Percentiles rank a stretch among this genome's conserved stretches.
phyloP scores from a whole-genome alignment of 1,140 invertebrate genomes.

The Armadillidium nasatum region DNA sequence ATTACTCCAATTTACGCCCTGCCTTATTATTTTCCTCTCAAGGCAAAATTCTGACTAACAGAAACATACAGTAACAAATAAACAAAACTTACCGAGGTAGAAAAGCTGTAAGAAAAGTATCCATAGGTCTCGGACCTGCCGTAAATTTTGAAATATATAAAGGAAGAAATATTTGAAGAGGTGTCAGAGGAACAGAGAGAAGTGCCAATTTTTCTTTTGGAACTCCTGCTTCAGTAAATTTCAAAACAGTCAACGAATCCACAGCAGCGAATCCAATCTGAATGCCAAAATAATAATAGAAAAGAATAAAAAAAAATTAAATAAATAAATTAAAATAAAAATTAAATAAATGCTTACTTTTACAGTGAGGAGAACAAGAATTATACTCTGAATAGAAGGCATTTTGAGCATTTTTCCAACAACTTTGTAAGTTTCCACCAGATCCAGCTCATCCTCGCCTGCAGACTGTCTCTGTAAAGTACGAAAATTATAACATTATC shows the following conservation, averaged over 20 bases:
- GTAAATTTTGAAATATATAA: slow-evolving; percentile 83
- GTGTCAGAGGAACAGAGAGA: slow-evolving; percentile 84
- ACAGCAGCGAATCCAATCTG: slow-evolving; percentile 93
- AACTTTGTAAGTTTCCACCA: slow-evolving; percentile 76
- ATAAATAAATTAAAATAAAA: background rate
- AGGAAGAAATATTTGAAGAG: slow-evolving; percentile 82
- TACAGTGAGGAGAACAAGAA: slow-evolving; percentile 40
- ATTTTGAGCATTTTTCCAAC: slow-evolving; percentile 79
- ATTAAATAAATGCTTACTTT: slow-evolving; percentile 28
- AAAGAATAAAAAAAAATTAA: background rate
- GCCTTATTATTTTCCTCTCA: too few relatives aligned
- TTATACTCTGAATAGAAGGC: slow-evolving; percentile 61
- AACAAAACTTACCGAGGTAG: slow-evolving; percentile 63
- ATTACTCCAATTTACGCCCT: too few relatives aligned
- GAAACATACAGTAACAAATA: background rate
- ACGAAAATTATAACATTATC: background rate
- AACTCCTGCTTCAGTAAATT: slow-evolving; percentile 90
- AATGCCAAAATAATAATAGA: slow-evolving; percentile 6
- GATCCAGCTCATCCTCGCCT: slow-evolving; percentile 54
- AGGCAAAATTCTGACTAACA: too few relatives aligned
- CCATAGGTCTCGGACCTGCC: slow-evolving; percentile 77
- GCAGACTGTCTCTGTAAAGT: slow-evolving; percentile 3
- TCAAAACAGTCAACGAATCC: slow-evolving; percentile 89
- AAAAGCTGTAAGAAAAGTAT: slow-evolving; percentile 82
- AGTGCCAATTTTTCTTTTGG: slow-evolving; percentile 91